Conservation (phyloP, 2,113 vertebrate species). For the Malurus elegans region DNA sequence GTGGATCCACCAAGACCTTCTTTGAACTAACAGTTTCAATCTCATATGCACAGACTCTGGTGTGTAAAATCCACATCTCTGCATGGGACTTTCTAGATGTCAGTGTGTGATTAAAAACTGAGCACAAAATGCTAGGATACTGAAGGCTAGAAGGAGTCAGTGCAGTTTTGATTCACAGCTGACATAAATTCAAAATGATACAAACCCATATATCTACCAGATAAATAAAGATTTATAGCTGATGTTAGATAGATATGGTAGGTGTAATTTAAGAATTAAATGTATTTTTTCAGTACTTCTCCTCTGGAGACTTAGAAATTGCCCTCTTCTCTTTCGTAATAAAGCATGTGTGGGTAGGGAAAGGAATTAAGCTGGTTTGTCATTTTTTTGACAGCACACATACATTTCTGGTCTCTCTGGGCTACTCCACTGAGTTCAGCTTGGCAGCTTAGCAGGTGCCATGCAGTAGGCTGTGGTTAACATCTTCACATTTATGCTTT, state of each 20-base stretch:
- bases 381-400: not conserved
- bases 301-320: not conserved
- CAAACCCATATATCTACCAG: not conserved
- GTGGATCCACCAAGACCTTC: not conserved
- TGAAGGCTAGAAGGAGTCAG: not conserved
- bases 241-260: not conserved
- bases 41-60: accelerated
- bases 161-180: not conserved
- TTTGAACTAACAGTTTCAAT: not conserved
- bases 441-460: not conserved
- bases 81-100: not conserved
- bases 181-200: not conserved
- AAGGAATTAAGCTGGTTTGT: not conserved
- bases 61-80: not conserved
- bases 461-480: not conserved
- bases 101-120: not conserved
- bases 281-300: not conserved
- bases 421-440: not conserved
- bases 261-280: not conserved
- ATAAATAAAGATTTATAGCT: not conserved
- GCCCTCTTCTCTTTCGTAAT: not conserved
- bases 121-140: not conserved
- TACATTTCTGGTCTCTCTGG: not conserved
- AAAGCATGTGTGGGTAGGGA: not conserved
- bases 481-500: not conserved